Percentiles rank a stretch among this genome's conserved stretches.
phyloP scores from a whole-genome alignment of 2,113 vertebrate genomes.

The Nycticryphes semicollaris region DNA sequence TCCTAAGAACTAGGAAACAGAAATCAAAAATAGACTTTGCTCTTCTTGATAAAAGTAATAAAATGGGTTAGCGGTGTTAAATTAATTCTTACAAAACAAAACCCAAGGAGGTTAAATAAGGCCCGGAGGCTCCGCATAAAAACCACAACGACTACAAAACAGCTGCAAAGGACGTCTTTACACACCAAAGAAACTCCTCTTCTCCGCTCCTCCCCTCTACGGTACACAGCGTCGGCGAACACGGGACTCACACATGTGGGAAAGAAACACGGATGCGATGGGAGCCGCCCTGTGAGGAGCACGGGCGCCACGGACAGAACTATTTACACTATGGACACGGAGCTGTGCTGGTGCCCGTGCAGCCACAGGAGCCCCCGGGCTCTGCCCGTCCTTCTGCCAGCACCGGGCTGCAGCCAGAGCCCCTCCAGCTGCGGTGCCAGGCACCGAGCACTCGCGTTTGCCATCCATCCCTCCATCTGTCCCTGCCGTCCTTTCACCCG shows the following conservation, averaged over 20 bases:
- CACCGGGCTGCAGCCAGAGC: not conserved
- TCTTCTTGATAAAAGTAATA: not conserved
- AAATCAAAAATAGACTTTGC: not conserved
- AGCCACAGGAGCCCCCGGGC: constrained; percentile 13
- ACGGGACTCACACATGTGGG: not conserved
- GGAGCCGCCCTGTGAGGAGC: not conserved
- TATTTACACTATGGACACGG: constrained; percentile 54
- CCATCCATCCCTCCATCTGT: not conserved
- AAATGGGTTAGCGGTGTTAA: constrained; percentile 43
- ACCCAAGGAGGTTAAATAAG: constrained; percentile 57
- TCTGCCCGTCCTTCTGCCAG: not conserved
- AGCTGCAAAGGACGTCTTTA: constrained; percentile 46
- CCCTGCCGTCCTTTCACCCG: not conserved
- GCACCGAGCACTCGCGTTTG: not conserved
- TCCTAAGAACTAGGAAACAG: not conserved
- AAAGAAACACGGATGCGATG: not conserved
- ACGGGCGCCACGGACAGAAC: not conserved
- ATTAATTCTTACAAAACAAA: constrained; percentile 71
- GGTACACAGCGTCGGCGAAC: not conserved
- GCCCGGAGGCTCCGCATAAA: not conserved
- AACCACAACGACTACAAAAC: constrained; percentile 42
- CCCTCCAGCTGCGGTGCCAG: not conserved
- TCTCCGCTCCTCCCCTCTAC: not conserved
- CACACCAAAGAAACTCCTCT: not conserved
- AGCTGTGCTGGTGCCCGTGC: not conserved